These are phyloP conservation scores for Camptogramma bilineatum DNA, from an alignment of 2,888 invertebrate species.

Conservation along the genomic window DNA sequence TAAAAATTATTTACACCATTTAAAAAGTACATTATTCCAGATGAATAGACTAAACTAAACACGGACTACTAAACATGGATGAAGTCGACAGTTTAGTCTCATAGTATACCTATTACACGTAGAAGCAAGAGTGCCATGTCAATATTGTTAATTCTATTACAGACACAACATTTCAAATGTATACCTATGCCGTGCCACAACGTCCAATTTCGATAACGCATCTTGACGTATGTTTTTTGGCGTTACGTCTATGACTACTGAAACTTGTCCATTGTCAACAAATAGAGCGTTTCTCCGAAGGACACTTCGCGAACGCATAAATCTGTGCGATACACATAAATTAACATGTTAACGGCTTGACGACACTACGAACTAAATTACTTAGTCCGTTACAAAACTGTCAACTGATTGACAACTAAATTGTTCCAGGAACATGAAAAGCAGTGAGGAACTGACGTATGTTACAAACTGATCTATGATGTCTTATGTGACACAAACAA, in stretches of 20 bases:
- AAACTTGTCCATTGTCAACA: conserved; percentile 23
- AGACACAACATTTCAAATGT: no score
- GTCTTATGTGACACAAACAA: no score
- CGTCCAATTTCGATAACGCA: background rate
- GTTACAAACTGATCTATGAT: no score
- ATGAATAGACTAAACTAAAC: no score
- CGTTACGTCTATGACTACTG: background rate
- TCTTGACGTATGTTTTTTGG: background rate
- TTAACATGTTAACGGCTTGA: conserved; percentile 71
- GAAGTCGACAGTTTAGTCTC: no score
- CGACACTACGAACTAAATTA: conserved; percentile 55
- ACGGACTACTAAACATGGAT: no score
- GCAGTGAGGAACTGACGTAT: background rate
- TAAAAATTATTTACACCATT: no score
- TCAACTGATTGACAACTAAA: conserved; percentile 66
- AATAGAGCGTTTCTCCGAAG: conserved; percentile 55
- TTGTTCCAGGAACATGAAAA: conserved; percentile 25
- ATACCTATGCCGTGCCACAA: background rate
- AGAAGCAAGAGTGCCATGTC: no score
- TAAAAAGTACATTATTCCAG: no score
- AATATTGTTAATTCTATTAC: background rate
- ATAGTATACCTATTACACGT: no score
- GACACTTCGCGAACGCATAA: conserved; percentile 67
- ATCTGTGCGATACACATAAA: conserved; percentile 74
- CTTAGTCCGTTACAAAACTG: conserved; percentile 67